Percentiles rank a stretch among this genome's conserved stretches.
Conservation (phyloP, 2,888 invertebrate genomes). For the Andrena marginata region DNA sequence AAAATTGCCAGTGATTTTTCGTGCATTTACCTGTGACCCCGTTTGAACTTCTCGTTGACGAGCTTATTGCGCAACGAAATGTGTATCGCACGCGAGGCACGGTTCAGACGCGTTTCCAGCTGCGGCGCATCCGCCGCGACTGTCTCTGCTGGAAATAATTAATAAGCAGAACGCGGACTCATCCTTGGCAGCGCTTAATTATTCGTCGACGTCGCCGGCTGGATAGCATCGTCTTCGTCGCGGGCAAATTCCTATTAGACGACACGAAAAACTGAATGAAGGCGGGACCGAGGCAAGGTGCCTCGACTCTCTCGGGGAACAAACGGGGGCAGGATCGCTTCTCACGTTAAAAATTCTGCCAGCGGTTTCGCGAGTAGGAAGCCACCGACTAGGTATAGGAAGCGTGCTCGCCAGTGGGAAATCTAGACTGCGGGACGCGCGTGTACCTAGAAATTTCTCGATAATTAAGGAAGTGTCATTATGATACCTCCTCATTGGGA, state of each 20-base stretch:
- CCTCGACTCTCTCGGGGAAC: not conserved
- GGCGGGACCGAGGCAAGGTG: not conserved
- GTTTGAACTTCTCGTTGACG: conserved; percentile 63
- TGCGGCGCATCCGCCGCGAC: conserved; percentile 21
- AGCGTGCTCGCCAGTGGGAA: not conserved
- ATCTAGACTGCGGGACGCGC: conserved; percentile 16
- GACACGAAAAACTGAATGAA: not conserved
- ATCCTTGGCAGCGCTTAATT: conserved; percentile 72
- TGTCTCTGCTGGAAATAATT: conserved; percentile 72
- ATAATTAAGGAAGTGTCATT: conserved; percentile 45
- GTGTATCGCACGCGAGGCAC: conserved; percentile 56
- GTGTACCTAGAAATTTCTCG: conserved; percentile 22
- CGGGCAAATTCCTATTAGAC: not conserved
- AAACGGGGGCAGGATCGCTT: not conserved
- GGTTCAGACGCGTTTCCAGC: conserved; percentile 35
- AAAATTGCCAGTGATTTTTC: conserved; percentile 27
- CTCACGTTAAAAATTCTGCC: not conserved
- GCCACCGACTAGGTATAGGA: conserved; percentile 6
- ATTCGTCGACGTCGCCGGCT: conserved; percentile 36
- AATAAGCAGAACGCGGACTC: conserved; percentile 62
- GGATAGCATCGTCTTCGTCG: conserved; percentile 31
- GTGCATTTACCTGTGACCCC: conserved; percentile 43
- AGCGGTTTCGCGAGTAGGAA: not conserved
- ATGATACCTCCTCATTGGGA: not conserved
- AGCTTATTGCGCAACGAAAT: conserved; percentile 57